Base-by-base conservation (phyloP, 2,113 vertebrate species). In the Cryptomyrus ogoouensis region DNA sequence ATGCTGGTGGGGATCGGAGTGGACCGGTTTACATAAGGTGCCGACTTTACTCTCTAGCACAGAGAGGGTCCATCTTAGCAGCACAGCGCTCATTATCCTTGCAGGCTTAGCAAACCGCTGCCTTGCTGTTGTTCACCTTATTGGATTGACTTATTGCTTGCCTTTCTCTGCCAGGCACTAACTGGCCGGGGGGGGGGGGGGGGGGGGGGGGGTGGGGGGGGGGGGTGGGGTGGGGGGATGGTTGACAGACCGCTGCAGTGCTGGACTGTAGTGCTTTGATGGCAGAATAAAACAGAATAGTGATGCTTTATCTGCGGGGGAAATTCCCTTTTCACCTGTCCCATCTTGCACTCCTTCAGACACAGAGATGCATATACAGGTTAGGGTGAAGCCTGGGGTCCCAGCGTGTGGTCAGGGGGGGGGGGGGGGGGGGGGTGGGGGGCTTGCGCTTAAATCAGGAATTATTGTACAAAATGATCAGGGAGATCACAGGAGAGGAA, bases 381-480 rank as follows among this genome's bases (percentile, higher is more conserved):
- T 27, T 9, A 66, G 62, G 12, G n/a, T 66, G n/a, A 27, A 31
- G n/a, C 62, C 10, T n/a, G n/a, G 62, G 62, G n/a, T 66, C n/a
- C 62, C 62, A 66, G 9, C 9, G 0, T 66, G 10, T 2, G 9
- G 62, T 66, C 62, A 27, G 10, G 50, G 56, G 21, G 8, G 7
- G 62, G n/a, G 24, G 2, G n/a, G 10, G 50, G 56, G 21, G 8
- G 7, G 62, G n/a, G 24, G 2, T n/a, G n/a, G n/a, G n/a, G n/a
- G n/a, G n/a, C n/a, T n/a, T n/a, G n/a, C n/a, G 49, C 5, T 47
- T 50, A 77, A 52, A 89, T 17, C 53, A 50, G 1, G 42, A 49
- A 27, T 10, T 5, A 35, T 53, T 49, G 62, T 84, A 90, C 90
- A 91, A 89, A 83, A 62, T 87, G 88, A 87, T 89, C 77, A 56